Base-by-base conservation (phyloP, 2,888 invertebrate genomes). In the Adineta ricciae region DNA sequence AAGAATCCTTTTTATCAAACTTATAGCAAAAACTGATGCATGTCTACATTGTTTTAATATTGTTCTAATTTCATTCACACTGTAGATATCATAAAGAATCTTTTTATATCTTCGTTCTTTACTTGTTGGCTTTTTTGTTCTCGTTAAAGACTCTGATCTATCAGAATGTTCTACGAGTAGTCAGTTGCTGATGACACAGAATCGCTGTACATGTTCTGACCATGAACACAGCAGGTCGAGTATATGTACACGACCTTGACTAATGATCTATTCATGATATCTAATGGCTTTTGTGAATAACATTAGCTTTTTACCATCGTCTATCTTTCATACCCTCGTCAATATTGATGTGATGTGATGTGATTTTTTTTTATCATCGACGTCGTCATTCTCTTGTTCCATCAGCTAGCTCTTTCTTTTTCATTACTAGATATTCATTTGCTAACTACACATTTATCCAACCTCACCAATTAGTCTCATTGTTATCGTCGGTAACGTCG, bases 1-100 rank as follows among this genome's bases (percentile, higher is more conserved):
- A 78, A 38, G 41, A 78, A 78, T 78, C 78, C 78, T 24, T 78
- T 78, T 38, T n/a, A 78, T 41, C 24, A 78, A 41, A 24, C 78
- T 3, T 78, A 78, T n/a, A 38, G n/a, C 41, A n/a, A 78, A 78
- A 64, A 21, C 16, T 7, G 19, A 19, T 64, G 14, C 3, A 27
- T 64, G 19, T 46, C 46, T 46, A 64, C 24, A 64, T 64, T 64
- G 16, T 27, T 14, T 32, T 16, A 64, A 5, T n/a, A 27, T 11
- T 46, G 8, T 8, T 46, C 46, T 46, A 46, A 46, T 46, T 8
- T 46, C 46, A 8, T 46, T 46, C 46, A 46, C 11, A 11, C 11
- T 46, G 46, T 46, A 46, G 11, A 46, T 46, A 46, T 46, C 46
- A 46, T 8, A 46, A 46, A 50, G 19, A 56, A 9, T 0, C 27